phyloP scores from a whole-genome alignment of 2,797 vertebrate genomes.

The Sphenopsis melanotis region DNA sequence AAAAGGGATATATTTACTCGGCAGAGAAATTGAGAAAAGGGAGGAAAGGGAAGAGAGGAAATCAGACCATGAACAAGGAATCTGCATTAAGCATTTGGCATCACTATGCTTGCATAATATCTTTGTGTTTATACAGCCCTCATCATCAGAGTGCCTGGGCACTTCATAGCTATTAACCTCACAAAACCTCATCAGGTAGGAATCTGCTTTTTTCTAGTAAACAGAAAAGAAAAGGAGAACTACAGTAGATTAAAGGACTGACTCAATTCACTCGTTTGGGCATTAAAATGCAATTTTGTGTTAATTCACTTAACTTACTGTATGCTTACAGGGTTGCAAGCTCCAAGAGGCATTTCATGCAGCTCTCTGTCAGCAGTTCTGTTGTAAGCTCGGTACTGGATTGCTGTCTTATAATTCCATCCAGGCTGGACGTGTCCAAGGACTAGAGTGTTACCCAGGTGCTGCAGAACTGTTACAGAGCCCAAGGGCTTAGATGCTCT shows the following conservation, averaged over 20 bases:
- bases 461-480: neutral
- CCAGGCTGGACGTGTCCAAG: neutral
- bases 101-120: neutral
- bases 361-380: neutral
- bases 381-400: neutral
- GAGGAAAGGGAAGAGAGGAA: neutral
- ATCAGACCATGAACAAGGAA: neutral
- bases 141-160: neutral
- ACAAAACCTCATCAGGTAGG: neutral
- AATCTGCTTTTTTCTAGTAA: neutral
- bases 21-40: neutral
- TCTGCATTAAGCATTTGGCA: neutral
- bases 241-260: neutral
- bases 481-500: neutral
- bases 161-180: conserved; percentile 6
- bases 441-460: neutral
- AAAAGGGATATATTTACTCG: neutral
- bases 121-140: neutral
- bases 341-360: neutral
- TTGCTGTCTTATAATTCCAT: neutral
- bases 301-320: neutral
- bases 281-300: neutral
- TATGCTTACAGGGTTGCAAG: neutral
- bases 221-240: neutral
- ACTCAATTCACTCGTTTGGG: neutral